Conservation (phyloP, 2,113 vertebrate species). For the Crypturellus undulatus region DNA sequence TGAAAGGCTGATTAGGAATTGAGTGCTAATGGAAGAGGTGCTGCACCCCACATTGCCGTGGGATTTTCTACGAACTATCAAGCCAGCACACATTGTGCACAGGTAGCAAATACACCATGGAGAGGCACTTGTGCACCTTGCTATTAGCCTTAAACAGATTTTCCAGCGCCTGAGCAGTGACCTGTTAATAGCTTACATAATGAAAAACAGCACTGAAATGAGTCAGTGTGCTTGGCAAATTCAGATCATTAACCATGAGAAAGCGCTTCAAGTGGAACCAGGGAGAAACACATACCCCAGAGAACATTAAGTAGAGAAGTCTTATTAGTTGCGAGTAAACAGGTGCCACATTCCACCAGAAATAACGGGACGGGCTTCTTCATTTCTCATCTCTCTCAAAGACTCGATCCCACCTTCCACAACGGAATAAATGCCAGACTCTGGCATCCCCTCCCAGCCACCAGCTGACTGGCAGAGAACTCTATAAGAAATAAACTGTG, state of each 20-base stretch:
- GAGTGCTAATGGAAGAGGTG: constrained; percentile 32
- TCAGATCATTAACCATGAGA: constrained; percentile 53
- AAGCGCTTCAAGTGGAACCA: background rate
- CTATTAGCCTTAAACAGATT: constrained; percentile 63
- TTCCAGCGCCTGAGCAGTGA: constrained; percentile 56
- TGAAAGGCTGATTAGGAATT: constrained; percentile 49
- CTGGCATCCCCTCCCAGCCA: background rate
- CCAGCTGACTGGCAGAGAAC: rapidly evolving
- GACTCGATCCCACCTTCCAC: background rate
- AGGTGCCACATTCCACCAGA: background rate
- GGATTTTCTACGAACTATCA: constrained; percentile 46
- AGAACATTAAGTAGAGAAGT: constrained; percentile 45
- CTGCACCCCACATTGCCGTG: background rate
- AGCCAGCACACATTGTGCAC: constrained; percentile 31
- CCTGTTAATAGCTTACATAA: constrained; percentile 66
- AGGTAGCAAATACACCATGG: constrained; percentile 39
- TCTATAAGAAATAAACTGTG: background rate
- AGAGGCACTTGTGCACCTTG: constrained; percentile 59
- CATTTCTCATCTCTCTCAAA: background rate
- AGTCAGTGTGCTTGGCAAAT: constrained; percentile 64
- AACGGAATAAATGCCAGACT: background rate
- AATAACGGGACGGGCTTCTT: background rate
- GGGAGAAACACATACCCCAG: constrained; percentile 25
- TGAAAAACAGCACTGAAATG: constrained; percentile 63
- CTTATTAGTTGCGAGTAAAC: constrained; percentile 42